phyloP scores from a whole-genome alignment of 1,140 invertebrate species.

The Drosophila cardini region DNA sequence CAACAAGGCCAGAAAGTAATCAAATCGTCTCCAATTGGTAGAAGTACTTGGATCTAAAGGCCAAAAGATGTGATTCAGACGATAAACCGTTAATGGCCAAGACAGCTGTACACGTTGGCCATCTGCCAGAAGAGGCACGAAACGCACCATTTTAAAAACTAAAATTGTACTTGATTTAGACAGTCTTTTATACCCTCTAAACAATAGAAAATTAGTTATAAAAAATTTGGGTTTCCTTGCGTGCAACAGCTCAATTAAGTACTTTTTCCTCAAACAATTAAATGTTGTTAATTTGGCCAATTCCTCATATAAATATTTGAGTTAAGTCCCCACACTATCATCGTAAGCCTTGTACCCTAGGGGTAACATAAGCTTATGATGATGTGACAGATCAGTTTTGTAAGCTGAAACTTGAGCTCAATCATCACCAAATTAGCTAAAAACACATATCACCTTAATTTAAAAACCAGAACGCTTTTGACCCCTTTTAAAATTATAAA shows the following conservation, averaged over 20 bases:
- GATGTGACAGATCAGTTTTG: no score
- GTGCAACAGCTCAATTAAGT: background rate
- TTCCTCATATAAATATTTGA: background rate
- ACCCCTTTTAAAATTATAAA: no score
- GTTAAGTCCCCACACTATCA: background rate
- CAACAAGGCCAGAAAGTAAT: constrained; percentile 39
- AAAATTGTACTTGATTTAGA: constrained; percentile 11
- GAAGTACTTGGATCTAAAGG: constrained; percentile 58
- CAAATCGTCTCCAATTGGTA: constrained; percentile 31
- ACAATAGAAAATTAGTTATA: no score
- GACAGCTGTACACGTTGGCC: constrained; percentile 62
- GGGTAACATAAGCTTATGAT: no score
- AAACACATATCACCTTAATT: no score
- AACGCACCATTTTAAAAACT: constrained; percentile 60
- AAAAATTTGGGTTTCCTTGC: no score
- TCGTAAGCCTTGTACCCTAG: no score
- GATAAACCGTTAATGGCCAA: constrained; percentile 64
- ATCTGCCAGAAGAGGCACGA: constrained; percentile 64
- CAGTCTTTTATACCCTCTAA: constrained; percentile 3
- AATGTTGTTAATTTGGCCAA: background rate
- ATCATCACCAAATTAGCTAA: no score
- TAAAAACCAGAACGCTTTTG: no score
- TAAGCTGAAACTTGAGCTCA: no score
- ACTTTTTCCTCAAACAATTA: background rate
- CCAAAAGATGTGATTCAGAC: constrained; percentile 72